Conservation (phyloP, 1,140 invertebrate genomes). For the Drepana arcuata region DNA sequence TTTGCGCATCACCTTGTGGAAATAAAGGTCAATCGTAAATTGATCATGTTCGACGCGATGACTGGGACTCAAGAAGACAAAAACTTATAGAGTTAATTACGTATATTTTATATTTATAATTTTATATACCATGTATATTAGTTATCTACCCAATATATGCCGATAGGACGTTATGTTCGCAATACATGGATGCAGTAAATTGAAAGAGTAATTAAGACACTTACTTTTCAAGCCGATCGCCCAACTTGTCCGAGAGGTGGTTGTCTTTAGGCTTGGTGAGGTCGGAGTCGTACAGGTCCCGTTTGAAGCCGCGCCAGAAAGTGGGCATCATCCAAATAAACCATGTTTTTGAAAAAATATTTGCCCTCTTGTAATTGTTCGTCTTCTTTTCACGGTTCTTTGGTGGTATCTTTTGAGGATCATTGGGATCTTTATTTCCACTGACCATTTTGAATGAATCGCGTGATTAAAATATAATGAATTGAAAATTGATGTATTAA, state of each 20-base stretch:
- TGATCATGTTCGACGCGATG: not conserved
- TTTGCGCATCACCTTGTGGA: constrained; percentile 25
- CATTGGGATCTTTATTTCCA: constrained; percentile 52
- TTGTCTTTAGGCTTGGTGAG: constrained; percentile 77
- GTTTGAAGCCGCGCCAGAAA: constrained; percentile 77
- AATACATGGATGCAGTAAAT: not conserved
- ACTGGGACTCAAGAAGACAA: not conserved
- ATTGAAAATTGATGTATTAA: too few species aligned
- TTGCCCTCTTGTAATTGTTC: constrained; percentile 56
- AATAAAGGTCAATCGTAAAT: constrained; percentile 29
- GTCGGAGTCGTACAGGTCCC: constrained; percentile 79
- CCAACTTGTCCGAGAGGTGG: constrained; percentile 74
- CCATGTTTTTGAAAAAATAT: constrained; percentile 56
- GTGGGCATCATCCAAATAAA: constrained; percentile 77
- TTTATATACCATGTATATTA: not conserved
- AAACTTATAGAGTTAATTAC: not conserved
- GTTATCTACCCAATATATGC: not conserved
- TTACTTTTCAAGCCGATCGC: constrained; percentile 77
- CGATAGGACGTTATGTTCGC: not conserved
- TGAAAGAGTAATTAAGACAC: constrained; percentile 14
- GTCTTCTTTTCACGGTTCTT: constrained; percentile 59
- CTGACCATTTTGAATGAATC: constrained; percentile 62
- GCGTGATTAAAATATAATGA: too few species aligned
- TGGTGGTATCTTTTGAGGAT: constrained; percentile 55
- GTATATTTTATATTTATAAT: not conserved